Evolutionary conservation across 2,113 vertebrate species (phyloP).

Genomic region (Xenopus borealis): DNA sequence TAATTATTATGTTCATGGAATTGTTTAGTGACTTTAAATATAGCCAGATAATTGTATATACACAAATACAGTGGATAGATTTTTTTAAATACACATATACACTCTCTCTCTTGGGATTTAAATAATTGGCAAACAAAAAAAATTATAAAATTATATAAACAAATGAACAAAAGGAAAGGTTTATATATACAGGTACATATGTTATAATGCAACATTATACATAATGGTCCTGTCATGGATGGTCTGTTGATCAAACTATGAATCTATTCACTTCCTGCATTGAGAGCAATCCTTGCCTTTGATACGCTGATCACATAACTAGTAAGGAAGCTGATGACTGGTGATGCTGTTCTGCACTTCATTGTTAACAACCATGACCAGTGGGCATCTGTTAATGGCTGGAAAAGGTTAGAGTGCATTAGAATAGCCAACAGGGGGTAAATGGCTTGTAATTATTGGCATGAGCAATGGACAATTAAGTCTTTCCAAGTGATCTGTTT

Average conservation of each 20-base stretch:
- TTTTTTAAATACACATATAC: no score
- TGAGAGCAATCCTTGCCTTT: background rate
- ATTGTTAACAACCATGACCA: conserved; percentile 25
- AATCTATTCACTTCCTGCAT: no score
- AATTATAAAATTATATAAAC: no score
- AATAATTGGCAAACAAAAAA: no score
- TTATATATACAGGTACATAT: conserved; percentile 34
- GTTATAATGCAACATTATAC: conserved; percentile 35
- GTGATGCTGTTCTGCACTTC: conserved; percentile 10
- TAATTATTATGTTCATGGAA: no score
- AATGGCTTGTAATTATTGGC: conserved; percentile 25
- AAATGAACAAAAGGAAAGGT: no score
- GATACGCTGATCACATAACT: background rate
- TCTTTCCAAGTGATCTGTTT: background rate
- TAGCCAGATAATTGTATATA: no score
- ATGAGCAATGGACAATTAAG: conserved; percentile 6
- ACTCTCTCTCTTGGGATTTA: no score
- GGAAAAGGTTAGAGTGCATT: conserved; percentile 34
- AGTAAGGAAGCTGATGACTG: background rate
- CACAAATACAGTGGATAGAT: no score
- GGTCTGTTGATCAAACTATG: background rate
- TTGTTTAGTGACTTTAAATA: no score
- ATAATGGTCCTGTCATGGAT: conserved; percentile 49
- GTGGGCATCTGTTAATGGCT: conserved; percentile 5
- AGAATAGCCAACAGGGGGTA: conserved; percentile 17